Evolutionary conservation across 2,888 invertebrate species (phyloP).

Genomic region (Xiphydria camelus): DNA sequence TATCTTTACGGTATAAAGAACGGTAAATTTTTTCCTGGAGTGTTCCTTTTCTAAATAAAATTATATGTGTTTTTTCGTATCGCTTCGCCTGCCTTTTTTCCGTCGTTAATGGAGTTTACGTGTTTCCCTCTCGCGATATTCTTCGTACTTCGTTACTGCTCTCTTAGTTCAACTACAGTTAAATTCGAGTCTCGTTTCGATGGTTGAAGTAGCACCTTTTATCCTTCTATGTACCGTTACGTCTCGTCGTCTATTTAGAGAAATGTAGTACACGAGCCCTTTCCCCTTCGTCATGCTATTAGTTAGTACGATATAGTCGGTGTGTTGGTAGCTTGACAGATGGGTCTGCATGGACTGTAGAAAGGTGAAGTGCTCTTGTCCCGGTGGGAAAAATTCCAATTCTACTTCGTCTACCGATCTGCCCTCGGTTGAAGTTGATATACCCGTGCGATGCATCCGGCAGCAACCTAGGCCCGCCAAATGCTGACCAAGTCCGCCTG

Average conservation of each 20-base stretch:
- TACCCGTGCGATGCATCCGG: slow-evolving; percentile 47
- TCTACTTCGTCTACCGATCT: slow-evolving; percentile 32
- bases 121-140: too few relatives aligned
- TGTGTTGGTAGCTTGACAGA: slow-evolving; percentile 73
- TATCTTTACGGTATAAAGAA: too few relatives aligned
- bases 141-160: too few relatives aligned
- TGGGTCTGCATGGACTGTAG: slow-evolving; percentile 74
- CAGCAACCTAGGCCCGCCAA: slow-evolving; percentile 50
- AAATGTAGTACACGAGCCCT: too few relatives aligned
- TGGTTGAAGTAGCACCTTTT: too few relatives aligned
- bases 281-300: slow-evolving; percentile 17
- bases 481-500: slow-evolving; percentile 36
- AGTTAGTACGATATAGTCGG: slow-evolving; percentile 59
- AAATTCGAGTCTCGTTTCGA: too few relatives aligned
- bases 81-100: too few relatives aligned
- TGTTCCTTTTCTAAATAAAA: neutral
- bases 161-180: too few relatives aligned
- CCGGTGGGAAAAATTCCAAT: slow-evolving; percentile 48
- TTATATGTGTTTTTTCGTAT: too few relatives aligned
- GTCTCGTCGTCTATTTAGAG: too few relatives aligned
- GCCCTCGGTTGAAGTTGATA: slow-evolving; percentile 39
- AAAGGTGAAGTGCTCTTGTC: slow-evolving; percentile 69
- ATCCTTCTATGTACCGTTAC: too few relatives aligned
- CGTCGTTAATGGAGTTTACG: too few relatives aligned
- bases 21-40: neutral